Evolutionary conservation across 2,888 invertebrate genomes (phyloP).

Genomic region (Yponomeuta malinellus): DNA sequence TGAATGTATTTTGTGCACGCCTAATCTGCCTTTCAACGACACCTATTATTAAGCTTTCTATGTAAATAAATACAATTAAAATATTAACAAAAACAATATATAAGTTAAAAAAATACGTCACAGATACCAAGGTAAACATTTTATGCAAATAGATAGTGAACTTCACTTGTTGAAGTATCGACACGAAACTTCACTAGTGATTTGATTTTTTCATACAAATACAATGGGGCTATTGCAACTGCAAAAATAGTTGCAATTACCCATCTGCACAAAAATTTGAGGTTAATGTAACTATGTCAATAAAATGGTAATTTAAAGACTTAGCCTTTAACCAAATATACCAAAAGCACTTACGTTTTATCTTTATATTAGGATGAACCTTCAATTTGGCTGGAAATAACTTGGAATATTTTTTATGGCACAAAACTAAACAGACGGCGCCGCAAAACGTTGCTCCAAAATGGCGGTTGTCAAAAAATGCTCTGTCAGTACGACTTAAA

Average conservation of each 20-base stretch:
- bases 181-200: not conserved
- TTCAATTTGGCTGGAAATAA: not conserved
- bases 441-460: not conserved
- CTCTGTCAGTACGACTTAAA: not conserved
- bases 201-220: slow-evolving; percentile 3
- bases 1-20: slow-evolving; percentile 1
- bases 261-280: slow-evolving; percentile 4
- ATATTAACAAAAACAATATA: slow-evolving; percentile 4
- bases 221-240: slow-evolving; percentile 1
- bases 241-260: slow-evolving; percentile 3
- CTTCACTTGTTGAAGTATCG: slow-evolving; percentile 1
- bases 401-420: not conserved
- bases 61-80: slow-evolving; percentile 1
- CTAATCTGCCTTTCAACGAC: slow-evolving; percentile 1
- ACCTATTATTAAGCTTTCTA: not conserved
- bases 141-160: slow-evolving; percentile 2
- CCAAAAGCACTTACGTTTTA: slow-evolving; percentile 6
- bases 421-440: not conserved
- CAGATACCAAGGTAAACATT: slow-evolving; percentile 1
- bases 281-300: slow-evolving; percentile 2
- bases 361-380: slow-evolving; percentile 1
- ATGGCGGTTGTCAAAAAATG: slow-evolving; percentile 7
- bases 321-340: not conserved
- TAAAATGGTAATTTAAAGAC: not conserved
- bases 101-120: not conserved